Base-by-base conservation (phyloP, 2,797 vertebrate species). In the Semotilus atromaculatus region DNA sequence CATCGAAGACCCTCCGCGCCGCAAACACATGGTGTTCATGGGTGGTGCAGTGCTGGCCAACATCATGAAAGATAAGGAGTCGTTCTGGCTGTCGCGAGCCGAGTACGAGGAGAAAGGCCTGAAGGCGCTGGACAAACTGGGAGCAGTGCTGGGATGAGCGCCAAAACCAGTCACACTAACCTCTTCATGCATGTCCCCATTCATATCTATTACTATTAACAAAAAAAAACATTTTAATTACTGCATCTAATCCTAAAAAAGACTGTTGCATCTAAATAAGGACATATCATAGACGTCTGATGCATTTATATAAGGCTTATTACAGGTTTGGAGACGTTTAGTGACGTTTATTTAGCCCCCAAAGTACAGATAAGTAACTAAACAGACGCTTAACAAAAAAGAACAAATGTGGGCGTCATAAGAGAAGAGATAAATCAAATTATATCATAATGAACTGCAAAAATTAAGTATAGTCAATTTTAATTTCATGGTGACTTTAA, bases 11-110 rank as follows among this genome's bases (percentile, higher is more conserved):
- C 95, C 95, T 5, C 96, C 96, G 21, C 88, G 94, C 7, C 93
- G 96, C 68, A 96, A 96, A 86, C 95, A 96, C 93, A 96, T 96
- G 96, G 96, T 96, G 85, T 96, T 96, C 89, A 84, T 96, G 90
- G 96, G 95, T 0, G 96, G 96, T 0, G 96, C 96, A 0, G 96
- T 96, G 90, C 91, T 96, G 80, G 95, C 96, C 88, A 95, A 96
- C 93, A 96, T 96, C 92, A 96, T 96, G 96, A 96, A 96, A 86
- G 95, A 96, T 91, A 96, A 96, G 80, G 95, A 95, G 5, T 92
- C 93, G 58, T 96, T 96, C 92, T 96, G 96, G 96, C 80, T 96
- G 88, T 94, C 87, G 82, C 87, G 87, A n/a, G 90, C 88, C 0
- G 96, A 96, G 71, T 96, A 96, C 74, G 80, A 93, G 86, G 96